Evolutionary conservation across 2,888 invertebrate genomes (phyloP), one percentile per base, ranked within the genome.

Genomic region (Agriopis leucophaearia): DNA sequence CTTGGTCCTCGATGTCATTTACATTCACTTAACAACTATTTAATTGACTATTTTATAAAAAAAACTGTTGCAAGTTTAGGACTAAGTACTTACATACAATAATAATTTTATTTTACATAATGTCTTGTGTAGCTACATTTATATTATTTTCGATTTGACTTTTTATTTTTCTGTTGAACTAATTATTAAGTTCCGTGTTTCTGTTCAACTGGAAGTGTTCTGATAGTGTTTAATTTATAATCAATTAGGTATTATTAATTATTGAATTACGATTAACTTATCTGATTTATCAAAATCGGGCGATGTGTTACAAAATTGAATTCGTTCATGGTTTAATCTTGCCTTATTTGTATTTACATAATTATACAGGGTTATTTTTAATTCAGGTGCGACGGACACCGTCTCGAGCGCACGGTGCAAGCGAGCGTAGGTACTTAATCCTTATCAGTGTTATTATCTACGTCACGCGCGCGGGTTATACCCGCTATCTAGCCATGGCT

Each of bases 161-260:
- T 7, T 44, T 44, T 44, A n/a, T 47, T 47, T 13, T n/a, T 1
- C 15, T 15, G 8, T 47, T 13, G 0, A 10, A 18, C 10, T 18
- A 48, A 3, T 16, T 9, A 18, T 8, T 16, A 8, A 18, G 10
- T 48, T 48, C 48, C 48, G 18, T 18, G 16, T 48, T 48, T 18
- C 48, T 18, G 48, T 48, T 9, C 48, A 48, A 48, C 18, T 48
- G 48, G 48, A 48, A 48, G 48, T 48, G 18, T 48, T 48, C 48
- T 48, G 48, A 48, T 16, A 18, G 47, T 16, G 15, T 0, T 16
- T 48, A 18, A 3, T 48, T 16, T 48, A 16, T 18, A 48, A 48
- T 47, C 47, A 15, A 5, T 8, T 47, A 16, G 16, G 15, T 16
- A 16, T 16, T 47, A 27, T 47, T 16, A 47, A 16, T 16, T n/a